These are phyloP conservation scores for Macaria liturata DNA, from an alignment of 2,888 invertebrate genomes.

Conservation along the genomic window DNA sequence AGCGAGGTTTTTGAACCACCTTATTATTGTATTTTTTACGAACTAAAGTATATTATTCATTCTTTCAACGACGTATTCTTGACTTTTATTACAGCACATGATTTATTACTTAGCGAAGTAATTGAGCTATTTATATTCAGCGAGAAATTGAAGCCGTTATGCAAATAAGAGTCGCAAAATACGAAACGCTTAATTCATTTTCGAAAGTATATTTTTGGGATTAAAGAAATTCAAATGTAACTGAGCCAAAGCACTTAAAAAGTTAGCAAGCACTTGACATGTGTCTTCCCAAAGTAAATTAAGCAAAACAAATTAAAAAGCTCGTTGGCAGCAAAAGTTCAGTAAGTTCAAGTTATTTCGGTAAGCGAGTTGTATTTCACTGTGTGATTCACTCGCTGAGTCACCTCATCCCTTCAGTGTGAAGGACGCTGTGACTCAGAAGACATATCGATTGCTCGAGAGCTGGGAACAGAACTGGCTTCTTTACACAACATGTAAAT, in stretches of 20 bases:
- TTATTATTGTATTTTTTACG: conserved; percentile 11
- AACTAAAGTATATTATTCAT: conserved; percentile 2
- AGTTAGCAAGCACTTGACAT: not conserved
- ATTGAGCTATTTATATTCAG: conserved; percentile 14
- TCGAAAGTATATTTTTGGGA: too few species aligned
- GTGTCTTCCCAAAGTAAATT: conserved; percentile 10
- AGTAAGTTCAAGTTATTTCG: conserved; percentile 26
- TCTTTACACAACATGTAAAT: too few species aligned
- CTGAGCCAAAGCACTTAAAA: too few species aligned
- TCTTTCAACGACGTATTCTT: conserved; percentile 5
- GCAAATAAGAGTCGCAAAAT: too few species aligned
- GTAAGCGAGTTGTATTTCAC: conserved; percentile 23
- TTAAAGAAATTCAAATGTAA: too few species aligned
- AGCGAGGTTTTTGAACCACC: conserved; percentile 25
- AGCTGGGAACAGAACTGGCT: not conserved
- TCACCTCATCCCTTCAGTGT: conserved; percentile 17
- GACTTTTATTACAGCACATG: conserved; percentile 18
- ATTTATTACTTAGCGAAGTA: conserved; percentile 12
- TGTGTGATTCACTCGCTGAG: conserved; percentile 16
- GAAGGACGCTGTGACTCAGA: conserved; percentile 17
- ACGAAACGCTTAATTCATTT: too few species aligned
- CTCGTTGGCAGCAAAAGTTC: conserved; percentile 14
- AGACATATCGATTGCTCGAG: conserved; percentile 13
- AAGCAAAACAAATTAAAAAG: conserved; percentile 12
- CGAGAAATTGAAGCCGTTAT: not conserved